phyloP scores from a whole-genome alignment of 1,140 invertebrate species.

The Drosophila arizonae region DNA sequence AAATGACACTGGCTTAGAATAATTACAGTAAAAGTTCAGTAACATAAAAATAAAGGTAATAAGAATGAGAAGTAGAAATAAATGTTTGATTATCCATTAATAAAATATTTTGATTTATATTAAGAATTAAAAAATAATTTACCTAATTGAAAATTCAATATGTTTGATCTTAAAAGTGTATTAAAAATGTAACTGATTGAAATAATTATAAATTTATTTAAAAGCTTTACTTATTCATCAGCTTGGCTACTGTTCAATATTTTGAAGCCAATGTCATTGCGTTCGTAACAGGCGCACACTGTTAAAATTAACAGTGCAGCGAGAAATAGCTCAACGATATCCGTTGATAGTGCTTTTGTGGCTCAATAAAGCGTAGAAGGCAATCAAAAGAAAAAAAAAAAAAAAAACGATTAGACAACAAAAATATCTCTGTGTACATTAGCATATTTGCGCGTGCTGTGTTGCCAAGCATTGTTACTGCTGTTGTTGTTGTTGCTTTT shows the following conservation, averaged over 20 bases:
- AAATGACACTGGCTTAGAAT: slow-evolving; percentile 19
- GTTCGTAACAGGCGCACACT: slow-evolving; percentile 4
- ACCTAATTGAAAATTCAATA: too few species aligned
- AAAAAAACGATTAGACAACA: slow-evolving; percentile 54
- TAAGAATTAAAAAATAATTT: too few species aligned
- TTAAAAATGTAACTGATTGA: too few species aligned
- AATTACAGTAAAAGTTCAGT: not conserved
- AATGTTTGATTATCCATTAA: too few species aligned
- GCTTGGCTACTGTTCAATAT: not conserved
- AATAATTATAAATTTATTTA: too few species aligned
- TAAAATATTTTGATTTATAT: too few species aligned
- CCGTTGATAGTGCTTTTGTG: slow-evolving; percentile 21
- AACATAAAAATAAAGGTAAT: too few species aligned
- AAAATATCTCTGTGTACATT: slow-evolving; percentile 43
- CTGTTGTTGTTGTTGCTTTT: slow-evolving; percentile 5
- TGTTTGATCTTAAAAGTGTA: too few species aligned
- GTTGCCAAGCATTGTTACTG: slow-evolving; percentile 36
- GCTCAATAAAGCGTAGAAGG: slow-evolving; percentile 44
- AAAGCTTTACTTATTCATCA: too few species aligned
- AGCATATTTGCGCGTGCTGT: slow-evolving; percentile 60
- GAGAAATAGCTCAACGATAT: slow-evolving; percentile 31
- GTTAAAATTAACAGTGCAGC: slow-evolving; percentile 39
- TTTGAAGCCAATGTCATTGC: slow-evolving; percentile 21
- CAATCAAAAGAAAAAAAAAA: slow-evolving; percentile 35
- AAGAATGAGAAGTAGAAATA: too few species aligned